Percentiles rank a stretch among this genome's conserved stretches.
Evolutionary conservation across 2,113 vertebrate genomes (phyloP).

Genomic region (Lycaon pictus): DNA sequence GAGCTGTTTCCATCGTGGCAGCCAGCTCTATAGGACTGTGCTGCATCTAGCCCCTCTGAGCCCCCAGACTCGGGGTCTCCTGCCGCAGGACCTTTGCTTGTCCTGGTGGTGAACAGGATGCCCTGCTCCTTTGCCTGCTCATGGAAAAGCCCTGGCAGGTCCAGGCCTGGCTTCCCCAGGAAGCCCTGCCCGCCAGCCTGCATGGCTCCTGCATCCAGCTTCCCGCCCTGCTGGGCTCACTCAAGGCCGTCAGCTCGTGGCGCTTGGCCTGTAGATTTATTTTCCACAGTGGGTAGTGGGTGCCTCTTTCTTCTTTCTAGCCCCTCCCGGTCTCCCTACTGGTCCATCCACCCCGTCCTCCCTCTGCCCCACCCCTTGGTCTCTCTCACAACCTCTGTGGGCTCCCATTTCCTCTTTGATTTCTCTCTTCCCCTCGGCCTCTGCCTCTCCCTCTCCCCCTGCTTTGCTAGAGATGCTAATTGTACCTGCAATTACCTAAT

Average conservation of each 20-base stretch:
- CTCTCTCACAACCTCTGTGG: not conserved
- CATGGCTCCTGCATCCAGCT: fast-evolving
- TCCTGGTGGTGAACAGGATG: fast-evolving
- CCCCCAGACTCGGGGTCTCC: not conserved
- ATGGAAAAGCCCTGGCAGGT: not conserved
- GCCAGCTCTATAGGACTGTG: not conserved
- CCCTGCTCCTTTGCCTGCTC: not conserved
- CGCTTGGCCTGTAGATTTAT: no score
- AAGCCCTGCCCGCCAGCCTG: not conserved
- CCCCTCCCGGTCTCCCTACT: no score
- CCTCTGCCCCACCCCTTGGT: not conserved
- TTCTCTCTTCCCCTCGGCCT: not conserved
- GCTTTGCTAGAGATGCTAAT: constrained; percentile 75
- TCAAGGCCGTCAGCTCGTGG: not conserved
- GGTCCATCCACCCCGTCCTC: not conserved
- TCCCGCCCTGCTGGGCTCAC: not conserved
- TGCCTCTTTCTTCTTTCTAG: not conserved
- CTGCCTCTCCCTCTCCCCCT: not conserved
- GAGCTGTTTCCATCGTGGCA: fast-evolving
- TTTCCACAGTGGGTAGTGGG: not conserved
- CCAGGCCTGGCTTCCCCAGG: no score
- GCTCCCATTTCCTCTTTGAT: not conserved
- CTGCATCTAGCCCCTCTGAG: not conserved
- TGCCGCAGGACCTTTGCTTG: not conserved
- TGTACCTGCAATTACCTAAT: constrained; percentile 78